These are phyloP conservation scores for Mayetiola destructor DNA, from an alignment of 2,888 invertebrate genomes.

Conservation along the genomic window DNA sequence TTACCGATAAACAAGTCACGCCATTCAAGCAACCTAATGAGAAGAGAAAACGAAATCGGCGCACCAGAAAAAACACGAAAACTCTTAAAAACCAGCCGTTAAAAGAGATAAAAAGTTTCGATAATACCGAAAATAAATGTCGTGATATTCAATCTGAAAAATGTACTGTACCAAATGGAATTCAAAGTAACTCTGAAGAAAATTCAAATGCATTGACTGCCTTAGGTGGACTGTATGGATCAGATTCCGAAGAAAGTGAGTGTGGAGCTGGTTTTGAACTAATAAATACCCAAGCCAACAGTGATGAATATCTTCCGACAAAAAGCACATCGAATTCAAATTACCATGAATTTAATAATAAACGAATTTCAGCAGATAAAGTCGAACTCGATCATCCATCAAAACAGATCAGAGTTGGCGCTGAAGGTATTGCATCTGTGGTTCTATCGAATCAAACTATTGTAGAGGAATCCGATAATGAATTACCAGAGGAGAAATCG, in stretches of 20 bases:
- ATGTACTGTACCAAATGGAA: constrained; percentile 13
- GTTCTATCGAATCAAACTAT: neutral
- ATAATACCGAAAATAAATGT: neutral
- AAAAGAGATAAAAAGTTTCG: constrained; percentile 17
- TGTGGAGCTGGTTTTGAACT: constrained; percentile 19
- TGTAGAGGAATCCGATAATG: constrained; percentile 4
- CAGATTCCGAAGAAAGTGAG: constrained; percentile 22
- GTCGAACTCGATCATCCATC: too few species aligned
- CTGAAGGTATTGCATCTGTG: neutral
- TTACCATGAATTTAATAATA: too few species aligned
- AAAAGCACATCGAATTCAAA: too few species aligned
- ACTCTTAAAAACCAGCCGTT: constrained; percentile 15
- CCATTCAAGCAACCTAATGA: neutral
- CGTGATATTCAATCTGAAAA: constrained; percentile 15
- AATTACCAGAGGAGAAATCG: constrained; percentile 2
- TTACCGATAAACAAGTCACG: neutral
- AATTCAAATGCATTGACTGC: constrained; percentile 22
- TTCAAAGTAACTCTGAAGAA: too few species aligned
- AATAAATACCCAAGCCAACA: neutral
- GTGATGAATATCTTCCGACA: too few species aligned
- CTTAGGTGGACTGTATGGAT: constrained; percentile 31
- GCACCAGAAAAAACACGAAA: neutral
- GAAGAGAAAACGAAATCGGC: constrained; percentile 15
- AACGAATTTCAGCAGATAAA: too few species aligned
- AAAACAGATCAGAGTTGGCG: too few species aligned